phyloP scores from a whole-genome alignment of 2,797 vertebrate species.

The Onychomys arenicola region DNA sequence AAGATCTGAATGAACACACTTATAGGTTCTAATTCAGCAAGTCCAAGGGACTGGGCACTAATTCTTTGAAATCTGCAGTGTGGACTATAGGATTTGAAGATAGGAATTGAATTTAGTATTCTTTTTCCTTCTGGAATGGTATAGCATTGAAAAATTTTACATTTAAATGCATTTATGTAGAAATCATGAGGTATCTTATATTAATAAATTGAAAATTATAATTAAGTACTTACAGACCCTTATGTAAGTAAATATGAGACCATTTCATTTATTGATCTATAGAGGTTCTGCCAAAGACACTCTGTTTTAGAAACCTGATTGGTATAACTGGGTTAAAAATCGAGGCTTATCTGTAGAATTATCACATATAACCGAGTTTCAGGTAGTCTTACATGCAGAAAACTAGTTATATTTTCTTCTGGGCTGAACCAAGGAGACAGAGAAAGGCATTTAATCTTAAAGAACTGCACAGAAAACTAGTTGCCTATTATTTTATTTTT shows the following conservation, averaged over 20 bases:
- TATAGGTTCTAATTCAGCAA: not conserved
- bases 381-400: not conserved
- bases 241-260: not conserved
- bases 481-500: not conserved
- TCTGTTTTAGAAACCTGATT: slow-evolving; percentile 31
- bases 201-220: not conserved
- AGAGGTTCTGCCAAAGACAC: not conserved
- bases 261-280: not conserved
- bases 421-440: not conserved
- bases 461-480: not conserved
- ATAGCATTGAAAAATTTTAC: not conserved
- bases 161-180: not conserved
- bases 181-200: not conserved
- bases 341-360: not conserved
- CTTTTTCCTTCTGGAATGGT: not conserved
- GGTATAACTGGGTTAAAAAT: not conserved
- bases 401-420: not conserved
- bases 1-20: not conserved
- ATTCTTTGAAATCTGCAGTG: not conserved
- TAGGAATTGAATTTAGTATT: not conserved
- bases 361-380: not conserved
- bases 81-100: not conserved
- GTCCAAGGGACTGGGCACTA: not conserved
- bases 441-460: not conserved
- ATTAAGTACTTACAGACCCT: not conserved